Conservation (phyloP, 2,113 vertebrate species). For the Perognathus longimembris region DNA sequence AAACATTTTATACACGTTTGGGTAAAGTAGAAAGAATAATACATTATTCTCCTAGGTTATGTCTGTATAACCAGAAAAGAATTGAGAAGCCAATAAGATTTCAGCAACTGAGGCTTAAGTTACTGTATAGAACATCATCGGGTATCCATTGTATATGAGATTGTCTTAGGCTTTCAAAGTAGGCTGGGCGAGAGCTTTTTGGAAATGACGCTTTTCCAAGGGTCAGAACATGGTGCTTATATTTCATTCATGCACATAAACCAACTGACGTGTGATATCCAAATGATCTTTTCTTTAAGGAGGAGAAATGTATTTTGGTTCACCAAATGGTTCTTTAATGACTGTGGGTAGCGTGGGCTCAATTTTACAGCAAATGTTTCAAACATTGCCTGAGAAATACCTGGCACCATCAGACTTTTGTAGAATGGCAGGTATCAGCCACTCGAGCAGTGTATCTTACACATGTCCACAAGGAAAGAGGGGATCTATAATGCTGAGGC, state of each 20-base stretch:
- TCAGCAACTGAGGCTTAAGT: not conserved
- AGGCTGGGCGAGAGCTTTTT: not conserved
- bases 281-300: not conserved
- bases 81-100: not conserved
- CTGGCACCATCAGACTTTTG: not conserved
- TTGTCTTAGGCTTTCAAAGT: not conserved
- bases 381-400: not conserved
- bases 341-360: not conserved
- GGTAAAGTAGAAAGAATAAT: not conserved
- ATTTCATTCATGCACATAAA: not conserved
- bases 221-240: not conserved
- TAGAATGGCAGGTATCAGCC: not conserved
- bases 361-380: not conserved
- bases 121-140: not conserved
- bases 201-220: not conserved
- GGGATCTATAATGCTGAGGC: fast-evolving
- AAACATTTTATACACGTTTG: not conserved
- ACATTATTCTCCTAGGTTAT: not conserved
- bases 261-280: not conserved
- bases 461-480: not conserved
- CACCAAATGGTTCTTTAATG: not conserved
- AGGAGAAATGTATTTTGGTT: too few species aligned
- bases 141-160: not conserved
- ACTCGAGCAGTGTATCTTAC: not conserved
- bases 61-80: not conserved